These are phyloP conservation scores for Cerastis leucographa DNA, from an alignment of 2,888 invertebrate species.

Conservation along the genomic window DNA sequence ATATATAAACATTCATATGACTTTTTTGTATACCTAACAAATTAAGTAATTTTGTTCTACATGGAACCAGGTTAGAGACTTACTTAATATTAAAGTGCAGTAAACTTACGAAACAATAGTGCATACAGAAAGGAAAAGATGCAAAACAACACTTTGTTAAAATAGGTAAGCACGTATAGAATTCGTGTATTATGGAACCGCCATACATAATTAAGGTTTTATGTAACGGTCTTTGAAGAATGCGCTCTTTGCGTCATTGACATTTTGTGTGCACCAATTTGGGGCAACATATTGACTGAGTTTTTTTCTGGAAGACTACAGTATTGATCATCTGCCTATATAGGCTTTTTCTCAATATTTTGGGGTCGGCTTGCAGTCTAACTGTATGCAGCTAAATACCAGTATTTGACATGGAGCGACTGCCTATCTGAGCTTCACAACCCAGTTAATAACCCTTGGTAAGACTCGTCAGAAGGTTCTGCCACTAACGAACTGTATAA, in stretches of 20 bases:
- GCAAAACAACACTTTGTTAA: slow-evolving; percentile 34
- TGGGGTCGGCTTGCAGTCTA: too few relatives aligned
- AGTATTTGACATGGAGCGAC: too few relatives aligned
- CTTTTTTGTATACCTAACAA: neutral
- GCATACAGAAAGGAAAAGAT: slow-evolving; percentile 37
- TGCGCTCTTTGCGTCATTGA: neutral
- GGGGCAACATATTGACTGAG: neutral
- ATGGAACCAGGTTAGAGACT: slow-evolving; percentile 20
- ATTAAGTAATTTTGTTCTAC: slow-evolving; percentile 17
- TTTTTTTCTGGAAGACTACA: neutral
- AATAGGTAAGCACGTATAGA: slow-evolving; percentile 21
- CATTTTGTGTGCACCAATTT: neutral
- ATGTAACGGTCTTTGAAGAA: slow-evolving; percentile 13
- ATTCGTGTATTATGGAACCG: slow-evolving; percentile 11
- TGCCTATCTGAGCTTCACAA: too few relatives aligned
- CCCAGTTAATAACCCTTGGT: too few relatives aligned
- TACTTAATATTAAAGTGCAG: slow-evolving; percentile 48
- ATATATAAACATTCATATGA: slow-evolving; percentile 51
- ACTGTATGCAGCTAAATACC: too few relatives aligned
- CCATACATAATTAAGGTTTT: neutral
- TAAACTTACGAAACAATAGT: slow-evolving; percentile 54
- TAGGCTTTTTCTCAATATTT: too few relatives aligned
- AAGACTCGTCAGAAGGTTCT: too few relatives aligned
- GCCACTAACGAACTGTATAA: too few relatives aligned
- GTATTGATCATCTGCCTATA: too few relatives aligned